Percentiles rank a stretch among this genome's conserved stretches.
These are phyloP conservation scores for Xestia ashworthii DNA, from an alignment of 2,888 invertebrate species.

Conservation along the genomic window DNA sequence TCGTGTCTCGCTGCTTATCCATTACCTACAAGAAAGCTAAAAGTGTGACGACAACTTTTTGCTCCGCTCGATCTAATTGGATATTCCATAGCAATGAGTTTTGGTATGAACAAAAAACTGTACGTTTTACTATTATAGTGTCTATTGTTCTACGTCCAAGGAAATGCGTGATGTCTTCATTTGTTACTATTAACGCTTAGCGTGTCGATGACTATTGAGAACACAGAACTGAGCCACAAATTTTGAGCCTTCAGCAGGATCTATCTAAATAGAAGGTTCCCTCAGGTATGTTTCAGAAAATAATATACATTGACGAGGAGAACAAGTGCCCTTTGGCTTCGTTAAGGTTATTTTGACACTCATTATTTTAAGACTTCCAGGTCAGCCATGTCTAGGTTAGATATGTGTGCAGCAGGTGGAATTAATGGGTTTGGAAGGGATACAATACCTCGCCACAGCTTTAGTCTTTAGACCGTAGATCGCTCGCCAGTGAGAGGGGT, in stretches of 20 bases:
- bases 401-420: background rate
- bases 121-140: background rate
- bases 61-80: constrained; percentile 18
- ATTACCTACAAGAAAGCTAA: constrained; percentile 16
- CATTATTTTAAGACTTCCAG: background rate
- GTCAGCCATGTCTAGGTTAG: background rate
- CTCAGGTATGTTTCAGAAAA: too few species aligned
- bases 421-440: background rate
- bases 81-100: constrained; percentile 26
- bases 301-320: background rate
- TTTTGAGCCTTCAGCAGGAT: background rate
- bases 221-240: background rate
- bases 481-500: too few species aligned
- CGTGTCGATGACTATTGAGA: background rate
- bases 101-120: constrained; percentile 1
- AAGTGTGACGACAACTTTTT: constrained; percentile 44
- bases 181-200: too few species aligned
- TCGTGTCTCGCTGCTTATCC: background rate
- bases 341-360: background rate
- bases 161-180: constrained; percentile 17
- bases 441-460: background rate
- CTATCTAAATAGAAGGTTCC: background rate
- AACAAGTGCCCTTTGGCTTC: background rate
- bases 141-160: background rate
- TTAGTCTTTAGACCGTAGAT: too few species aligned